Evolutionary conservation across 2,797 vertebrate species (phyloP).

Genomic region (Hoplostethus atlanticus): DNA sequence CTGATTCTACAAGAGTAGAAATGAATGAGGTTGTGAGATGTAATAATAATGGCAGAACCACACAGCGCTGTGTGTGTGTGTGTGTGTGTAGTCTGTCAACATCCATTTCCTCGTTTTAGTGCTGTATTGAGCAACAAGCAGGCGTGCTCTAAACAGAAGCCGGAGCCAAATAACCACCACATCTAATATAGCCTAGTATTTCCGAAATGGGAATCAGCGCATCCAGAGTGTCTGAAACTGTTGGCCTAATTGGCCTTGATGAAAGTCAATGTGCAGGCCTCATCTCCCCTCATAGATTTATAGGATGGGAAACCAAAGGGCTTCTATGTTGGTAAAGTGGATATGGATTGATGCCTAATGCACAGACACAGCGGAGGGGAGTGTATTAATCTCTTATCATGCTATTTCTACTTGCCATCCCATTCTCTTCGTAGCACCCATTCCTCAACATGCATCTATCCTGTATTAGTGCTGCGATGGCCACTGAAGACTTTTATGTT

Average conservation of each 20-base stretch:
- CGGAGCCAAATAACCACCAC: conserved; percentile 70
- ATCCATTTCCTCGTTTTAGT: conserved; percentile 84
- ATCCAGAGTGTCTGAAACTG: conserved; percentile 70
- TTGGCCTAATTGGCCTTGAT: conserved; percentile 77
- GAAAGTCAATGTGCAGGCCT: conserved; percentile 67
- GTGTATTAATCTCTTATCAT: conserved; percentile 47
- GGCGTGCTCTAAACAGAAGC: conserved; percentile 73
- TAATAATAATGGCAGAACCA: conserved; percentile 47
- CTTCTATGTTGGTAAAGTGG: conserved; percentile 64
- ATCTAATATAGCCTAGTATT: conserved; percentile 75
- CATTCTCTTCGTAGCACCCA: too few species aligned
- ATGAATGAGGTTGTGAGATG: conserved; percentile 42
- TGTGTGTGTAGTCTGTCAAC: conserved; percentile 70
- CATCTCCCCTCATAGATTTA: conserved; percentile 65
- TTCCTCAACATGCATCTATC: too few species aligned
- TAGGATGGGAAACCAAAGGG: conserved; percentile 49
- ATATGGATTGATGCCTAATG: conserved; percentile 68
- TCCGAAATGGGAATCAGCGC: conserved; percentile 68
- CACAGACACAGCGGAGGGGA: conserved; percentile 24
- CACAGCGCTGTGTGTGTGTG: conserved; percentile 42
- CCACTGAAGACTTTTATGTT: too few species aligned
- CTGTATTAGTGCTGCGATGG: too few species aligned
- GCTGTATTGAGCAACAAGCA: conserved; percentile 80
- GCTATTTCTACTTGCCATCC: conserved; percentile 22
- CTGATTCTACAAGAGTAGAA: neutral